Base-by-base conservation (phyloP, 2,797 vertebrate genomes). In the Lithobates sylvaticus region DNA sequence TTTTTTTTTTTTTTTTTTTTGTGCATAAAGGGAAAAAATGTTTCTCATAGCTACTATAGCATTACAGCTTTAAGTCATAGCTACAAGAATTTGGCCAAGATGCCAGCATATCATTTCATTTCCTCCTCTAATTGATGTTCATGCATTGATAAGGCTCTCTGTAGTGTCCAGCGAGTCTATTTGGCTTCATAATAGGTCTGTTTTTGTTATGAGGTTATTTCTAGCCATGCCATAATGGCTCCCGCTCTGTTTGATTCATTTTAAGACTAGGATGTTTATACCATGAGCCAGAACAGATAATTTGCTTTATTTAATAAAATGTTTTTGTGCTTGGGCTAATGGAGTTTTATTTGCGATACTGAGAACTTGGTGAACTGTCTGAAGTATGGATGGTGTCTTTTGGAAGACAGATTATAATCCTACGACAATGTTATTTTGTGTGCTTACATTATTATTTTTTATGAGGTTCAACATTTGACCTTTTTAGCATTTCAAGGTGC, bases 1-100 rank as follows among this genome's bases (percentile, higher is more conserved):
- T 36, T 21, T 71, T 69, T 79, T 44, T 94, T 44, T 94, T 94
- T 39, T 23, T 71, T 69, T 80, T 44, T 94, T 94, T 93, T 95
- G 92, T 95, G 94, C 93, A 94, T 92, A 93, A 93, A 93, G 90
- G 90, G 92, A 32, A 93, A 90, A 91, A 93, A 89, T 94, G 94
- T 93, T 92, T 94, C 89, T 92, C 89, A 74, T 81, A 91, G 89
- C 89, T 89, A 89, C 90, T 89, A 91, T 68, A 70, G 74, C 61
- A 44, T 76, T 29, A 67, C 39, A 54, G 70, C 39, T 69, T 84
- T 88, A 61, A 69, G 71, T 82, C 75, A 67, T 3, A 5, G 18
- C 75, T 44, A n/a, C 68, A 70, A 65, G 36, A 65, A 83, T 76
- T 80, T 39, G 39, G 78, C 69, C 61, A 76, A 83, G 81, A 80